A percentile compares a stretch with the other conserved stretches of the same genome.
Evolutionary conservation across 2,888 invertebrate genomes (phyloP).

Genomic region (Caenorhabditis imperialis): DNA sequence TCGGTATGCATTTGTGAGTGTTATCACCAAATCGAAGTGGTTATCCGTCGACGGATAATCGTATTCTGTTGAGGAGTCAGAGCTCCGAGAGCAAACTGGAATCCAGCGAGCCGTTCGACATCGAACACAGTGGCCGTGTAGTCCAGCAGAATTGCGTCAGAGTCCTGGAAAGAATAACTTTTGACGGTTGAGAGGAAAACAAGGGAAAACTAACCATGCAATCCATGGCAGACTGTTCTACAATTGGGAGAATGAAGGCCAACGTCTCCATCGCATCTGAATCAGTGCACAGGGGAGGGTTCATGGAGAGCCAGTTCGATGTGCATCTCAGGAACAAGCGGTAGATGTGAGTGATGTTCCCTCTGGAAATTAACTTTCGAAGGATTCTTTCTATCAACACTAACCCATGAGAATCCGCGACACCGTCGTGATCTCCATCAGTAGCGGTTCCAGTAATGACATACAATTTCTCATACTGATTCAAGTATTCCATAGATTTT

Average conservation of each 20-base stretch:
- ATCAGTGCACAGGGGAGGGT: slow-evolving; percentile 33
- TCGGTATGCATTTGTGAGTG: not conserved
- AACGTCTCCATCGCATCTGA: slow-evolving; percentile 24
- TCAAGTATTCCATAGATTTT: slow-evolving; percentile 47
- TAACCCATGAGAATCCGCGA: slow-evolving; percentile 20
- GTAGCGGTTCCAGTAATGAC: slow-evolving; percentile 51
- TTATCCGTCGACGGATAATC: slow-evolving; percentile 24
- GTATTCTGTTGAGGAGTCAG: slow-evolving; percentile 32
- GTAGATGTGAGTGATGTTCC: slow-evolving; percentile 35
- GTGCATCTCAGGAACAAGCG: slow-evolving; percentile 33
- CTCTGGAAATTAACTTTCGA: not conserved
- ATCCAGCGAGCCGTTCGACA: slow-evolving; percentile 40
- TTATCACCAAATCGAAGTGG: slow-evolving; percentile 35
- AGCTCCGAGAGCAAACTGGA: slow-evolving; percentile 33
- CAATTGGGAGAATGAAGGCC: slow-evolving; percentile 45
- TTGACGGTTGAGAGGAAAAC: not conserved
- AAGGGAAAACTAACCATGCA: slow-evolving; percentile 31
- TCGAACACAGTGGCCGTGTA: slow-evolving; percentile 50
- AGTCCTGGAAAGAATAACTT: slow-evolving; percentile 11
- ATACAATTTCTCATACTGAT: slow-evolving; percentile 46
- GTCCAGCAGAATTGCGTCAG: slow-evolving; percentile 42
- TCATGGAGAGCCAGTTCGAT: slow-evolving; percentile 34
- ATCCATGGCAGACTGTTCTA: slow-evolving; percentile 23
- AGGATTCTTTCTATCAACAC: not conserved
- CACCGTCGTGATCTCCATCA: slow-evolving; percentile 53